Base-by-base conservation (phyloP, 2,797 vertebrate genomes). In the Columba guinea region DNA sequence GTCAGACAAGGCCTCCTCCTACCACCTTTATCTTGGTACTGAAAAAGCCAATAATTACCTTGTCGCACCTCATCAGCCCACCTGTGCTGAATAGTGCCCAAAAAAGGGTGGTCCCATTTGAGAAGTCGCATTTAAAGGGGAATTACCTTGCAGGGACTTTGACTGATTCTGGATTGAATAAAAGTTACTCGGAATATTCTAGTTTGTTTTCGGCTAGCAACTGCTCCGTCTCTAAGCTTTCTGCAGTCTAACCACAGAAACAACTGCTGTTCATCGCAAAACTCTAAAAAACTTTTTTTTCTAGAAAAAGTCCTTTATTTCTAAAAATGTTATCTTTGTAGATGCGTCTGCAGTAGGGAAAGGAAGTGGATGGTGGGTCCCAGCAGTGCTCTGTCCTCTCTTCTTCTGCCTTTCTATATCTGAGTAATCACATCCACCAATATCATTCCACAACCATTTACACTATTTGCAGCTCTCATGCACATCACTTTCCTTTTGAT, bases 161-260 rank as follows among this genome's bases (percentile, higher is more conserved):
- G 26, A 22, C 20, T 76, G 22, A 13, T 56, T 35, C 21, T 87
- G 19, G 7, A 78, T 48, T 71, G 26, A 56, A n/a, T 3, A 62
- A 49, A 78, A 78, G 26, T 23, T 35, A 51, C 58, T 73, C 2
- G 0, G 11, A 52, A 7, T 44, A 52, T 58, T 65, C 48, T 70
- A 37, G 13, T 60, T 67, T 70, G 20, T 56, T 56, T 44, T 51
- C 58, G 7, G 15, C 32, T 20, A 60, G 20, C 8, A 75, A 18
- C 11, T 63, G 4, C 27, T 59, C 30, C 49, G 9, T 7, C 12
- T 58, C 53, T 41, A 67, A 63, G 17, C 3, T 70, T 77, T 65
- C 15, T 6, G 1, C 41, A 46, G 34, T 41, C 48, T 55, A n/a
- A 6, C 41, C 0, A 0, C 4, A 46, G 44, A 46, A 46, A 46